Evolutionary conservation across 1,140 invertebrate genomes (phyloP).

Genomic region (Frieseomelitta varia): DNA sequence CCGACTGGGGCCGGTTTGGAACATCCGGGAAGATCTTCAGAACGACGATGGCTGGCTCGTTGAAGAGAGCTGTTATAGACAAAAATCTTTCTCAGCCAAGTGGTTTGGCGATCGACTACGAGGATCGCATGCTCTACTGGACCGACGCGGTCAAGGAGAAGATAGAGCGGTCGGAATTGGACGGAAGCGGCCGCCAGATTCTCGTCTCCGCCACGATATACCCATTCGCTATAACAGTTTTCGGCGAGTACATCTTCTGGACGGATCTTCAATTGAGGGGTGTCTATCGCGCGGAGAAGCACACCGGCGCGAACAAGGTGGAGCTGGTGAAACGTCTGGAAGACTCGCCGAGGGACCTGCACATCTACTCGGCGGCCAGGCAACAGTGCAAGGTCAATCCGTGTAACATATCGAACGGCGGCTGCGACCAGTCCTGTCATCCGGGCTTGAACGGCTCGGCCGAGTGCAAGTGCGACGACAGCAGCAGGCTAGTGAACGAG

Average conservation of each 20-base stretch:
- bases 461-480: constrained; percentile 94
- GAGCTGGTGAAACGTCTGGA: constrained; percentile 96
- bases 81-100: constrained; percentile 97
- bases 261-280: constrained; percentile 97
- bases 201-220: constrained; percentile 95
- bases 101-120: constrained; percentile 97
- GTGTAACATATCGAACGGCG: constrained; percentile 96
- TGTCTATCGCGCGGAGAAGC: constrained; percentile 97
- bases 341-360: constrained; percentile 95
- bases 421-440: constrained; percentile 97
- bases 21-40: constrained; percentile 97
- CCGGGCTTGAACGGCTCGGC: constrained; percentile 91
- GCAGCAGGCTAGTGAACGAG: constrained; percentile 94
- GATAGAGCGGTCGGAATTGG: constrained; percentile 95
- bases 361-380: constrained; percentile 90
- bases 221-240: constrained; percentile 97
- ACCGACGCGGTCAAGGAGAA: constrained; percentile 98
- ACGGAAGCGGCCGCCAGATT: constrained; percentile 90
- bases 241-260: constrained; percentile 97
- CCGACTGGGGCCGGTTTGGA: constrained; percentile 96
- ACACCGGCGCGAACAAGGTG: constrained; percentile 96
- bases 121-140: constrained; percentile 98
- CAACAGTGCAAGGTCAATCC: constrained; percentile 93
- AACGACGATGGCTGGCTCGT: constrained; percentile 97
- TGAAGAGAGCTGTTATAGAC: constrained; percentile 94